Conservation (phyloP, 2,113 vertebrate species). For the Conger conger region DNA sequence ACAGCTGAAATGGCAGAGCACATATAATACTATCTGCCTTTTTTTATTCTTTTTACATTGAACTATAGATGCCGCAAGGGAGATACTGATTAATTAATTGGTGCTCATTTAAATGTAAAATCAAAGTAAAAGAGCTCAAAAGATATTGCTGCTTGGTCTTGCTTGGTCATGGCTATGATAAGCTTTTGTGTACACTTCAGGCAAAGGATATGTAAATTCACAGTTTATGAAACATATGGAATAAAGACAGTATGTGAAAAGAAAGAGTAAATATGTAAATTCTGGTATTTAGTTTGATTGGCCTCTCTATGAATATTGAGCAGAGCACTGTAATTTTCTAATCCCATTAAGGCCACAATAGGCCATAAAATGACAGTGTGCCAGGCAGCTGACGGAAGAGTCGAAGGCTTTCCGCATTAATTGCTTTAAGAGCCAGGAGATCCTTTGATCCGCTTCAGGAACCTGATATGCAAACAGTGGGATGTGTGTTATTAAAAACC, state of each 20-base stretch:
- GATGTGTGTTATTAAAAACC: not conserved
- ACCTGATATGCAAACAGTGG: constrained; percentile 1
- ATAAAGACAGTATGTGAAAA: constrained; percentile 3
- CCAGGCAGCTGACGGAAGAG: not conserved
- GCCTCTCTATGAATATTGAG: not conserved
- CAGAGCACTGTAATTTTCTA: constrained; percentile 13
- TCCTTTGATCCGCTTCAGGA: not conserved
- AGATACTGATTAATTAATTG: not conserved
- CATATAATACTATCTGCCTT: not conserved
- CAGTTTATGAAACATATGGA: not conserved
- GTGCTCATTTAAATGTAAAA: not conserved
- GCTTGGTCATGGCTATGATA: not conserved
- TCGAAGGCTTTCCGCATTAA: not conserved
- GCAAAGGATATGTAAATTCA: not conserved
- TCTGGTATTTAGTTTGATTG: constrained; percentile 13
- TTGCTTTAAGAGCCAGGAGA: not conserved
- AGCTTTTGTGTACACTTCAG: not conserved
- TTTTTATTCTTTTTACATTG: not conserved
- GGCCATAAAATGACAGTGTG: constrained; percentile 5
- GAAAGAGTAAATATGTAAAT: constrained; percentile 2
- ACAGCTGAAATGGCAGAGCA: not conserved
- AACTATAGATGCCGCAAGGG: not conserved
- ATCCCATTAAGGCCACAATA: constrained; percentile 15
- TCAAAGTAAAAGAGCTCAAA: not conserved
- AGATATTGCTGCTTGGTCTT: not conserved